Base-by-base conservation (phyloP, 2,888 invertebrate genomes). In the Brenthis ino region DNA sequence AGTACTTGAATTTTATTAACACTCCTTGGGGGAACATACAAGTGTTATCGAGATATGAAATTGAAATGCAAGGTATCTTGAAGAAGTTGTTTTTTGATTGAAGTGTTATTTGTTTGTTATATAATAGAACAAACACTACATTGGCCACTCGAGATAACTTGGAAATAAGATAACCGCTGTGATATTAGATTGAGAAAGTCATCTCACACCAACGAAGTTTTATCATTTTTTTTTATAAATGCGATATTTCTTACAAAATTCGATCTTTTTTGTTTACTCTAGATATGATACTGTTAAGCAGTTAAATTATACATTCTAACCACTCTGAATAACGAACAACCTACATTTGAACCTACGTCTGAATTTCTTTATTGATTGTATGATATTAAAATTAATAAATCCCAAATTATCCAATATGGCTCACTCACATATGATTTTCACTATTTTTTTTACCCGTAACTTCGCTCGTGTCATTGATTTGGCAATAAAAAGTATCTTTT, bases 161-260 rank as follows among this genome's bases (percentile, higher is more conserved):
- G 63, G 33, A 51, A 63, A 53, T 54, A 13, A 60, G 66, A 66
- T 66, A 60, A 60, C 53, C 47, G 20, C 37, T 37, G 24, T 24
- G 50, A 50, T 54, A 24, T 55, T 60, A 47, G 54, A 60, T 60
- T 57, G 57, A 48, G 65, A 51, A 20, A 51, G 43, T 43, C 57
- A 53, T 50, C 51, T 57, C 51, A 57, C 65, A 55, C 57, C 37
- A 65, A 53, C 50, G 53, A 58, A 51, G 28, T 65, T 57, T 65
- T 58, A 71, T 71, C 65, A 61, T 47, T 63, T 65, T 68, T 66
- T 65, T 60, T 11, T 14, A 16, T 43, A 43, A 63, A 72, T 69
- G 60, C 55, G 56, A 58, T 55, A 33, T 51, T n/a, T 14, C 51
- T 43, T 43, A 8, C 51, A 51, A 14, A n/a, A n/a, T 51, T 16